Percentiles rank a stretch among this genome's conserved stretches.
Conservation (phyloP, 2,888 invertebrate genomes). For the Orthonevra nobilis region DNA sequence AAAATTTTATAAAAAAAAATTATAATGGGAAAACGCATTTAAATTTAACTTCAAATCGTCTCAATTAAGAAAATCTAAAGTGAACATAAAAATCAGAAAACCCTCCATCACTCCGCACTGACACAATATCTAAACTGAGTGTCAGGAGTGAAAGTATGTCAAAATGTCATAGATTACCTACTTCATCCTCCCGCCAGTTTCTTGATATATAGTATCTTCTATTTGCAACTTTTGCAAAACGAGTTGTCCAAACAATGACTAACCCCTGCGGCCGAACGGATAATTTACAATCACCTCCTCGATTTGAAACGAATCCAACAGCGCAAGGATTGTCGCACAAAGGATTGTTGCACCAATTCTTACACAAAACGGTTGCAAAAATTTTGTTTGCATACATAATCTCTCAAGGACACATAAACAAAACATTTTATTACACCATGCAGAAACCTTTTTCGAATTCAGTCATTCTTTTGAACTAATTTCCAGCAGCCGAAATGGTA, state of each 20-base stretch:
- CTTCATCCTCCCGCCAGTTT: neutral
- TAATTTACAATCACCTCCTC: slow-evolving; percentile 49
- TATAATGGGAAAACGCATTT: too few species aligned
- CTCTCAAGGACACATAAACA: slow-evolving; percentile 49
- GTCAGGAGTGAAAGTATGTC: neutral
- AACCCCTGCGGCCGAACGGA: slow-evolving; percentile 12
- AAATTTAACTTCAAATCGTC: too few species aligned
- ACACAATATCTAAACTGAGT: slow-evolving; percentile 12
- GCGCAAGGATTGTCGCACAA: slow-evolving; percentile 51
- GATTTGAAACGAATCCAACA: slow-evolving; percentile 13
- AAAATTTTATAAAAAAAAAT: too few species aligned
- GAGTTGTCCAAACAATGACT: slow-evolving; percentile 53
- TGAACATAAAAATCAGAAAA: too few species aligned
- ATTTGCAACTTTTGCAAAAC: slow-evolving; percentile 40
- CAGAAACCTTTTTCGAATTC: slow-evolving; percentile 7
- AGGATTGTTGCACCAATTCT: slow-evolving; percentile 68
- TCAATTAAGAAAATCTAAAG: too few species aligned
- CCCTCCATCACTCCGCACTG: neutral
- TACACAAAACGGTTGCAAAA: slow-evolving; percentile 62
- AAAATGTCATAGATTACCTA: slow-evolving; percentile 2
- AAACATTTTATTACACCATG: slow-evolving; percentile 13
- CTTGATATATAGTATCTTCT: too few species aligned
- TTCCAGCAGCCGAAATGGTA: slow-evolving; percentile 1
- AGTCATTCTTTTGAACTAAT: slow-evolving; percentile 9
- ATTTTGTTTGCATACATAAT: slow-evolving; percentile 52